A percentile compares a stretch with the other conserved stretches of the same genome.
Conservation (phyloP, 2,113 vertebrate species). For the Pandion haliaetus region DNA sequence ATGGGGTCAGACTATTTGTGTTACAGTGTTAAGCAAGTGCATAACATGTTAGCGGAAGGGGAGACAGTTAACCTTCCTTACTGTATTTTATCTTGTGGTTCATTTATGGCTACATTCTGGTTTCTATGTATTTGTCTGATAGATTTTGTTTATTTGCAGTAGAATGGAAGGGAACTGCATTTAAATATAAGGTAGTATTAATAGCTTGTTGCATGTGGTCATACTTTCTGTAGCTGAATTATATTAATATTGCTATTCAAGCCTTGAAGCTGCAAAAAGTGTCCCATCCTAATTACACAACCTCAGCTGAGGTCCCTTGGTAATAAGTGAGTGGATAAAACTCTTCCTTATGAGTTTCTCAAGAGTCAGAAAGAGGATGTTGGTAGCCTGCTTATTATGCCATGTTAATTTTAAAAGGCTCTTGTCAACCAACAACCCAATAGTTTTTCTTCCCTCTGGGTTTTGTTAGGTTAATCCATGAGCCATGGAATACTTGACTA, state of each 20-base stretch:
- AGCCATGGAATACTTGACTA: slow-evolving; percentile 36
- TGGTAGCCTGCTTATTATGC: not conserved
- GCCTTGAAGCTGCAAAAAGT: not conserved
- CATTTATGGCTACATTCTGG: not conserved
- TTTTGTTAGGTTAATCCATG: slow-evolving; percentile 23
- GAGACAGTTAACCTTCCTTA: not conserved
- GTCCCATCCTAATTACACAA: not conserved
- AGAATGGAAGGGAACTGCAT: not conserved
- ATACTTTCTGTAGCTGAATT: not conserved
- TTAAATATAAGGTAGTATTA: not conserved
- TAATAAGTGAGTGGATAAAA: not conserved
- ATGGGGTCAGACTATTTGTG: not conserved
- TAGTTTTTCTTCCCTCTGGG: slow-evolving; percentile 15
- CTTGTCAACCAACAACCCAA: not conserved
- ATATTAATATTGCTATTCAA: not conserved
- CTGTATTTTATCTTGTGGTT: not conserved
- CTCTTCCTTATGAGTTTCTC: not conserved
- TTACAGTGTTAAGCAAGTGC: not conserved
- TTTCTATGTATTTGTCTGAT: not conserved
- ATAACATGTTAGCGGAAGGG: not conserved
- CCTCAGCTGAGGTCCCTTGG: not conserved
- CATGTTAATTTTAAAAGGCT: not conserved
- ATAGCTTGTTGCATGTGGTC: not conserved
- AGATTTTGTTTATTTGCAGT: not conserved
- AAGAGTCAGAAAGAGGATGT: not conserved